phyloP scores from a whole-genome alignment of 2,888 invertebrate genomes.

The Agonopterix alstromeriana region DNA sequence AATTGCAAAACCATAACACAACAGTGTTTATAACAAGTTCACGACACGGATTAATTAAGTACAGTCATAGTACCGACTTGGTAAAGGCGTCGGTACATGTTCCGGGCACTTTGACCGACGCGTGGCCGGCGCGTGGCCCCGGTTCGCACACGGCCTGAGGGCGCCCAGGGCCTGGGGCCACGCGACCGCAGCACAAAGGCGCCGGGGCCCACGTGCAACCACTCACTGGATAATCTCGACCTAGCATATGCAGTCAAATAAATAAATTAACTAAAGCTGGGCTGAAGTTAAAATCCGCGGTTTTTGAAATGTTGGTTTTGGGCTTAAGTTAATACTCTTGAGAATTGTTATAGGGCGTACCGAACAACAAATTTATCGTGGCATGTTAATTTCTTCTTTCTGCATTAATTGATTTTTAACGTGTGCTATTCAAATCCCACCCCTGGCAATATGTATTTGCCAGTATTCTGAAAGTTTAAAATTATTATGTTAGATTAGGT shows the following conservation, averaged over 20 bases:
- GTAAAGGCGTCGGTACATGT: constrained; percentile 52
- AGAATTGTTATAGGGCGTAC: too few relatives aligned
- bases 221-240: constrained; percentile 52
- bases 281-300: constrained; percentile 26
- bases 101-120: constrained; percentile 53
- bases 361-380: too few relatives aligned
- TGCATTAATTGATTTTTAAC: too few relatives aligned
- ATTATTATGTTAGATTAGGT: too few relatives aligned
- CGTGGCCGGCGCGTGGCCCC: constrained; percentile 32
- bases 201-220: constrained; percentile 20
- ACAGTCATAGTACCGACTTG: constrained; percentile 56
- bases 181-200: constrained; percentile 19
- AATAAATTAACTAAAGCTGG: constrained; percentile 66
- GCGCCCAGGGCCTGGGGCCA: constrained; percentile 7
- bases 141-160: constrained; percentile 7
- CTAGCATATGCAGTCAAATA: constrained; percentile 63
- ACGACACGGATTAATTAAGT: constrained; percentile 67
- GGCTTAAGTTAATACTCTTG: constrained; percentile 6
- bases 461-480: too few relatives aligned
- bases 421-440: too few relatives aligned
- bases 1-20: constrained; percentile 14
- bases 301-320: constrained; percentile 23
- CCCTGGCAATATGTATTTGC: too few relatives aligned
- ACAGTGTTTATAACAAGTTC: constrained; percentile 32
- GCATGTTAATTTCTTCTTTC: too few relatives aligned